Base-by-base conservation (phyloP, 2,888 invertebrate genomes). In the Heliconius ismenius region DNA sequence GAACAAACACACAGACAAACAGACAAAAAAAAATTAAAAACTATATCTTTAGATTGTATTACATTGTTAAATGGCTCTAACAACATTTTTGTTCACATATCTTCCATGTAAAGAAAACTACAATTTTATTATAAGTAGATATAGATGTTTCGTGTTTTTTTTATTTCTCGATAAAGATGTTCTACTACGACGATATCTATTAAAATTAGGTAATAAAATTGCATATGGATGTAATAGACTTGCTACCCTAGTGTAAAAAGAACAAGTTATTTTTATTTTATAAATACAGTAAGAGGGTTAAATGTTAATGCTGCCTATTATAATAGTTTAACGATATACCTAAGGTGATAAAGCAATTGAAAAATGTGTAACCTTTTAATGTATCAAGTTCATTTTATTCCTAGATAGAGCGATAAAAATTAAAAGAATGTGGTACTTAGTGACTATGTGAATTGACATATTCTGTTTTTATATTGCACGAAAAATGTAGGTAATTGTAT, bases 261-360 rank as follows among this genome's bases (percentile, higher is more conserved):
- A 28, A 24, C 39, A 39, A 24, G 15, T 9, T 65, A 65, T 39
- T 65, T 39, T n/a, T 39, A 36, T 39, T 65, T 65, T 65, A 65
- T n/a, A 65, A 39, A 10, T 39, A 65, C 39, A 39, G n/a, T 65
- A 24, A 24, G 24, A n/a, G 24, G 39, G n/a, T 39, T 67, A 67
- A 67, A 67, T 67, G 65, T 39, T 24, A 67, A 67, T 39, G 6
- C n/a, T 39, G 65, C 0, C 39, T 67, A 67, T 24, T 24, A 67
- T 39, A 39, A 7, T 24, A 39, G 15, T 67, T 39, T 24, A 24
- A 67, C 65, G 39, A 39, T 39, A 67, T 4, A 62, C 10, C 21
- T 9, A 65, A 1, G 24, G n/a, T 7, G 24, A 67, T 67, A 67
- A 39, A 24, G 15, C 24, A 67, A 39, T 67, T 39, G 24, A 24